These are phyloP conservation scores for Mercenaria mercenaria DNA, from an alignment of 1,140 invertebrate species.

Conservation along the genomic window DNA sequence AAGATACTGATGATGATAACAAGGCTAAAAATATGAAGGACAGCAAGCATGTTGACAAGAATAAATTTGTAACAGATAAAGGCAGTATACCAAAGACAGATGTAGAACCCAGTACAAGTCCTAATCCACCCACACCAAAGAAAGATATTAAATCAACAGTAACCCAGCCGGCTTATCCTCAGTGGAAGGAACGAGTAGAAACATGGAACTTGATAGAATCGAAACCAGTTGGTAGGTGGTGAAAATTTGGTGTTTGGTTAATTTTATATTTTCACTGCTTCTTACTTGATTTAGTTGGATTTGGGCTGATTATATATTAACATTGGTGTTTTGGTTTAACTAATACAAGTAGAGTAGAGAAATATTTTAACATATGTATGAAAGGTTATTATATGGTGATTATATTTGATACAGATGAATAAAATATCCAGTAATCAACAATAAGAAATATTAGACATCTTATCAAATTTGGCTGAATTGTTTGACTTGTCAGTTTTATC, in stretches of 20 bases:
- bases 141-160: constrained; percentile 55
- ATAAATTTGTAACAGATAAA: constrained; percentile 11
- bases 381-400: too few relatives aligned
- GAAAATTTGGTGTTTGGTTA: constrained; percentile 1
- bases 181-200: constrained; percentile 53
- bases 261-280: not conserved
- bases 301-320: not conserved
- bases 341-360: too few relatives aligned
- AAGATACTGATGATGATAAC: not conserved
- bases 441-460: too few relatives aligned
- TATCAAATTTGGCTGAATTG: too few relatives aligned
- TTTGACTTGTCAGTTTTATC: too few relatives aligned
- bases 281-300: not conserved
- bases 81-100: constrained; percentile 69
- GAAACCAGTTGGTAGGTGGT: constrained; percentile 72
- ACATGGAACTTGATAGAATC: constrained; percentile 71
- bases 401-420: too few relatives aligned
- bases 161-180: constrained; percentile 63
- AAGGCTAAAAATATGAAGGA: constrained; percentile 14
- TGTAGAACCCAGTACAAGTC: constrained; percentile 74
- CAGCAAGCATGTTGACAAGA: not conserved
- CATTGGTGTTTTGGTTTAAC: not conserved
- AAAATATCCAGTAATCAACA: too few relatives aligned
- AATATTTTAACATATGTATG: too few relatives aligned
- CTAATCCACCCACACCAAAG: constrained; percentile 77